Evolutionary conservation across 64 coral and sea anemone genomes (phyloP).

Genomic region (Montipora cactus): DNA sequence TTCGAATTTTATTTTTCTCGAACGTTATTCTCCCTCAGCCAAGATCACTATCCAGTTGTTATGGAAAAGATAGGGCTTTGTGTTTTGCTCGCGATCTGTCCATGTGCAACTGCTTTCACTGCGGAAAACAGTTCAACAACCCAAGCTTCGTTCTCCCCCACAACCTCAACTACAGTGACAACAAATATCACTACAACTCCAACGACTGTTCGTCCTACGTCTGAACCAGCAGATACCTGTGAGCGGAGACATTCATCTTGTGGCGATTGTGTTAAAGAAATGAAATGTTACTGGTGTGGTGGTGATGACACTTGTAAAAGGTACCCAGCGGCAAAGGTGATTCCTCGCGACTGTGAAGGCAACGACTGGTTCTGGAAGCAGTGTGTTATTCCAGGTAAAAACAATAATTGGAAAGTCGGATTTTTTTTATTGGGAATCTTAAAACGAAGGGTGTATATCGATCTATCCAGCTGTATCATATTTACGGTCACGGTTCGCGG

Average conservation of each 20-base stretch:
- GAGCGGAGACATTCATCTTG: constrained; percentile 60
- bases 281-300: constrained; percentile 75
- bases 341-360: constrained; percentile 63
- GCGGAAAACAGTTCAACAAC: neutral
- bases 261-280: constrained; percentile 64
- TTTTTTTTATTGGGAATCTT: neutral
- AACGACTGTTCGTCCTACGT: constrained; percentile 17
- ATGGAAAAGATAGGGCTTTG: neutral
- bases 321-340: constrained; percentile 33
- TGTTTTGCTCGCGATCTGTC: constrained; percentile 6
- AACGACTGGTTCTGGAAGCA: constrained; percentile 92
- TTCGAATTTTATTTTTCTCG: neutral
- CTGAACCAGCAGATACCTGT: constrained; percentile 52
- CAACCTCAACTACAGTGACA: neutral
- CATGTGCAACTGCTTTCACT: neutral
- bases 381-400: constrained; percentile 74
- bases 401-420: neutral
- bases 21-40: neutral
- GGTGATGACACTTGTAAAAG: constrained; percentile 44
- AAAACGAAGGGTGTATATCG: neutral
- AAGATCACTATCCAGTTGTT: neutral
- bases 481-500: too few relatives aligned
- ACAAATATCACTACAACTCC: constrained; percentile 10
- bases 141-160: neutral
- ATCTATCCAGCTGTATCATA: too few relatives aligned